Percentiles rank a stretch among this genome's conserved stretches.
Evolutionary conservation across 2,113 vertebrate species (phyloP).

Genomic region (Miniopterus natalensis): DNA sequence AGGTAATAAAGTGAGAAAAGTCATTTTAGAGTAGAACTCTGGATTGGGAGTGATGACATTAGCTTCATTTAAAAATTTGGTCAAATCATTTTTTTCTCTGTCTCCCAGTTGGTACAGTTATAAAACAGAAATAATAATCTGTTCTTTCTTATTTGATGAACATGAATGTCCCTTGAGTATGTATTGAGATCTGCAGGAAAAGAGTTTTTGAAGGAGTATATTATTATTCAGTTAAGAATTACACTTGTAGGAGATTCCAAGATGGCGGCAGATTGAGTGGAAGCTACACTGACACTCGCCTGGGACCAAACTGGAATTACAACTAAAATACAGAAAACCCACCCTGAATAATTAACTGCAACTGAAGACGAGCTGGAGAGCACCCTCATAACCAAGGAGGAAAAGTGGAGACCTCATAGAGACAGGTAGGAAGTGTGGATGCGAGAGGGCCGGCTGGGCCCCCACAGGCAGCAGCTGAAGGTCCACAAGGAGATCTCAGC

Average conservation of each 20-base stretch:
- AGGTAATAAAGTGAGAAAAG: conserved; percentile 1
- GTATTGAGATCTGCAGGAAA: not conserved
- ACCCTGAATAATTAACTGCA: no score
- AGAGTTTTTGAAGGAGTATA: not conserved
- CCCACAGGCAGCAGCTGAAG: no score
- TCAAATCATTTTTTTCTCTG: not conserved
- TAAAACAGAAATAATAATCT: not conserved
- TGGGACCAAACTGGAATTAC: no score
- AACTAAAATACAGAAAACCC: no score
- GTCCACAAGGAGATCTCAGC: no score
- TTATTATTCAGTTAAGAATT: conserved; percentile 59
- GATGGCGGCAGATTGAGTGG: no score
- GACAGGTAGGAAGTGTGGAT: no score
- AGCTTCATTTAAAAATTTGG: not conserved
- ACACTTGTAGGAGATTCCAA: not conserved
- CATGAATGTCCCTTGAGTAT: not conserved
- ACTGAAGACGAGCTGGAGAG: no score
- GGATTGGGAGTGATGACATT: not conserved
- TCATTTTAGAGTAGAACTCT: not conserved
- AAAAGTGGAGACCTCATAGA: no score
- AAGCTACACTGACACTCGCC: no score
- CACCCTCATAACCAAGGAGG: no score
- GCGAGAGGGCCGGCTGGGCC: no score
- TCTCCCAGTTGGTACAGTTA: not conserved
- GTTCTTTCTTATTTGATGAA: not conserved